Evolutionary conservation across 2,888 invertebrate species (phyloP).

Genomic region (Busseola fusca): DNA sequence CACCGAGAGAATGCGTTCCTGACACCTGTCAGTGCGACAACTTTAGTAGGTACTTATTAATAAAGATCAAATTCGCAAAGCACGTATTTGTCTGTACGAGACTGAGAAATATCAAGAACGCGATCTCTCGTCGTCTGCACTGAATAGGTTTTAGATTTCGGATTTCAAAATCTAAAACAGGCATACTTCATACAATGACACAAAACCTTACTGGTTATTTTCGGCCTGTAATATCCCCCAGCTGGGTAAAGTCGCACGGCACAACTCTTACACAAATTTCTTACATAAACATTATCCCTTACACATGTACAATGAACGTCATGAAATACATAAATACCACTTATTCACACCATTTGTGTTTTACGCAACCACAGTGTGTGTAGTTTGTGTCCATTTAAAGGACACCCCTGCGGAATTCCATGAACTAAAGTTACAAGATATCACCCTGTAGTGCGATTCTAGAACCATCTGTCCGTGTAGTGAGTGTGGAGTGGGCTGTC

Average conservation of each 20-base stretch:
- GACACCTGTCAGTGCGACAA: no score
- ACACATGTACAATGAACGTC: conserved; percentile 10
- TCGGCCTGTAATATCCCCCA: not conserved
- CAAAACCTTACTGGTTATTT: not conserved
- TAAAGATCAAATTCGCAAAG: no score
- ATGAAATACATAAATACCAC: conserved; percentile 11
- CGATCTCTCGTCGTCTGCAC: no score
- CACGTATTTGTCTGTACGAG: no score
- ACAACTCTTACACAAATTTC: not conserved
- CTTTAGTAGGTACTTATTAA: no score
- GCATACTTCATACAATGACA: not conserved
- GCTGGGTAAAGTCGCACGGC: not conserved
- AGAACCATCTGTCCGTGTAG: no score
- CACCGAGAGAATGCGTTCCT: no score
- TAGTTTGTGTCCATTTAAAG: conserved; percentile 23
- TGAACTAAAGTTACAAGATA: conserved; percentile 65
- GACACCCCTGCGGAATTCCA: conserved; percentile 62
- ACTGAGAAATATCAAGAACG: no score
- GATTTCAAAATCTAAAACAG: not conserved
- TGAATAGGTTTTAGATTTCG: no score
- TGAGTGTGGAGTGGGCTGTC: no score
- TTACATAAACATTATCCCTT: conserved; percentile 21
- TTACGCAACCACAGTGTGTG: conserved; percentile 25
- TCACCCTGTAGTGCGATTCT: conserved; percentile 61
- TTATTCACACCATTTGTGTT: not conserved